Base-by-base conservation (phyloP, 92 coral and sea anemone genomes). In the Palythoa grandis region DNA sequence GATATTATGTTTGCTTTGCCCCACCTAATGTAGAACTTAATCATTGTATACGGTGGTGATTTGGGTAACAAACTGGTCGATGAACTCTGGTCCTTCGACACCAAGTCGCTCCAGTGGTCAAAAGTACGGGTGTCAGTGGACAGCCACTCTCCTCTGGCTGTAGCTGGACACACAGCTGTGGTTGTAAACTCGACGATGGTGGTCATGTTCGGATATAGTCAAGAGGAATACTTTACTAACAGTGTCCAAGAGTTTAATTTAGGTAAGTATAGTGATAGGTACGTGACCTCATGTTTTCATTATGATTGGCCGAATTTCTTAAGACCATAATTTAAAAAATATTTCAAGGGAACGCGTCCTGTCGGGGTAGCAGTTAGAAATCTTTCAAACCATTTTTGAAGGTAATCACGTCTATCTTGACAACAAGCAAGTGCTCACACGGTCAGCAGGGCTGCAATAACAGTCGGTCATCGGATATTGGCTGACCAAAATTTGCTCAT, bases 141-240 rank as follows among this genome's bases (percentile, higher is more conserved):
- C 57, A 87, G 92, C 52, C 78, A 84, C 23, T 50, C 87, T 15
- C 98, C 96, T 11, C 58, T 96, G 19, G 87, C 95, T 13, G 96
- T 96, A 2, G 93, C 92, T 67, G 98, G 98, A 70, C 98, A 96
- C 86, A 89, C 98, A 13, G 98, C 98, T 14, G 92, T 94, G 2
- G 67, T 92, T 16, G 98, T 93, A 4, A 47, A 40, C 71, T 71
- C 86, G 19, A 90, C 88, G 82, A 96, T 96, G 98, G 76, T 94
- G 52, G 93, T 95, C 74, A 70, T 96, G 65, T 96, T 96, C 93
- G 98, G 98, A 22, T 88, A 89, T 83, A 91, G 93, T 67, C 77
- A 83, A 24, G 74, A 84, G 70, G 90, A 92, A 29, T 91, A 90
- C 25, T 94, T 90, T 25, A 92, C 91, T 25, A 89, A 84, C 70